Percentiles rank a stretch among this genome's conserved stretches.
Conservation (phyloP, 2,888 invertebrate species). For the Morpho helenor region DNA sequence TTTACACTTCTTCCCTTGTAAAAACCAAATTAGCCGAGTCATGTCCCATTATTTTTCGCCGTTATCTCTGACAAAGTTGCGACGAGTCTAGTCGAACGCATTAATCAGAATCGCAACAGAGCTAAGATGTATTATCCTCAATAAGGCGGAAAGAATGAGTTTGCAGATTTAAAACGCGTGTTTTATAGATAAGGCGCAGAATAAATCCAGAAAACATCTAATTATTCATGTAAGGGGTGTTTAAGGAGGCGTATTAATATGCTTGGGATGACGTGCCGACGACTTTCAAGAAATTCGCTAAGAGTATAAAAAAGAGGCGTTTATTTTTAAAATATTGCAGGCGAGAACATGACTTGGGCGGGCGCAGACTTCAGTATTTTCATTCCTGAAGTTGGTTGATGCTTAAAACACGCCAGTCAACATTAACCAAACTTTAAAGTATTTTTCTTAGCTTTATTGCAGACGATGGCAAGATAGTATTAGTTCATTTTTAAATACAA, state of each 20-base stretch:
- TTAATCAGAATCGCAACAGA: constrained; percentile 74
- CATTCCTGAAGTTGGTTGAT: background rate
- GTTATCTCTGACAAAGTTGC: constrained; percentile 75
- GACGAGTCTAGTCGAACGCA: constrained; percentile 60
- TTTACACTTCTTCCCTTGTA: constrained; percentile 23
- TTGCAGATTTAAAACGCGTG: constrained; percentile 75
- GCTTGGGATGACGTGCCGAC: constrained; percentile 41
- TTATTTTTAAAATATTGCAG: constrained; percentile 59
- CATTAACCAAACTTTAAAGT: background rate
- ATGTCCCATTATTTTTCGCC: constrained; percentile 74
- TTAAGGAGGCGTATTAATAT: constrained; percentile 71
- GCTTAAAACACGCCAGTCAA: background rate
- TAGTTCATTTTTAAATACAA: background rate
- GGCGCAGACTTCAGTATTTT: constrained; percentile 30
- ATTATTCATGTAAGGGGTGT: constrained; percentile 78
- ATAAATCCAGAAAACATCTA: constrained; percentile 72
- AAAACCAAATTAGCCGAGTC: constrained; percentile 70
- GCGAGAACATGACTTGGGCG: constrained; percentile 71
- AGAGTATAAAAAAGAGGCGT: constrained; percentile 56
- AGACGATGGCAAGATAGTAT: background rate
- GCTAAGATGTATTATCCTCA: constrained; percentile 75
- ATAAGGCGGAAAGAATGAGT: constrained; percentile 76
- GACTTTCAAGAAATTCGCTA: constrained; percentile 61
- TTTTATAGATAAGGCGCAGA: constrained; percentile 65
- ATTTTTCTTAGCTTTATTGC: background rate